Conservation (phyloP, 2,797 vertebrate genomes). For the Eurystomus glaucurus region DNA sequence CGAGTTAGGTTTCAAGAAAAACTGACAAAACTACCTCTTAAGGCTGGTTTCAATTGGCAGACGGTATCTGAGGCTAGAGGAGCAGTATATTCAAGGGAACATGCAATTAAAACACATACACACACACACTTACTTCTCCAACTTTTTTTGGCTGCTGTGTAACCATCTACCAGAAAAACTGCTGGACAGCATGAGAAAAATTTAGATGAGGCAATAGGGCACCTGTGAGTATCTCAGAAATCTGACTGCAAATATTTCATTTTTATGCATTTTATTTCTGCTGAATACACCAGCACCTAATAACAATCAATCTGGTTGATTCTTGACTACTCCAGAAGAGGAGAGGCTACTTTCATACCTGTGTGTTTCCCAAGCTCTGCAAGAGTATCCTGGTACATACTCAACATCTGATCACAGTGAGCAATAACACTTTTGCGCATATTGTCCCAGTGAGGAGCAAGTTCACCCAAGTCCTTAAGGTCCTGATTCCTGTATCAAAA, state of each 20-base stretch:
- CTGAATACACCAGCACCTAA: background rate
- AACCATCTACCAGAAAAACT: background rate
- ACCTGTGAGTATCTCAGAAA: background rate
- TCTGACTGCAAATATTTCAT: background rate
- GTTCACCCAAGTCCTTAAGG: slow-evolving; percentile 93
- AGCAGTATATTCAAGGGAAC: background rate
- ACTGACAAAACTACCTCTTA: background rate
- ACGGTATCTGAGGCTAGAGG: background rate
- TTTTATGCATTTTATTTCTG: background rate
- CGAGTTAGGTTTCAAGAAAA: background rate
- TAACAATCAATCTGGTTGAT: background rate
- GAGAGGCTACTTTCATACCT: slow-evolving; percentile 69
- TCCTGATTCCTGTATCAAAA: slow-evolving; percentile 90
- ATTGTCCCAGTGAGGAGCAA: slow-evolving; percentile 98
- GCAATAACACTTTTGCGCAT: slow-evolving; percentile 93
- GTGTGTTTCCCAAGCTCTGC: slow-evolving; percentile 92
- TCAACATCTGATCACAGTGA: slow-evolving; percentile 93
- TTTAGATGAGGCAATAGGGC: background rate
- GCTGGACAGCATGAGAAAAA: background rate
- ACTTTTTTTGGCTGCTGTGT: background rate
- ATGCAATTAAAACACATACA: background rate
- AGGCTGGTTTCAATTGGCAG: background rate
- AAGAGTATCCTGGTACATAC: slow-evolving; percentile 93
- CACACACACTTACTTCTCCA: rapidly evolving
- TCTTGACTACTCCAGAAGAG: background rate